Evolutionary conservation across 2,797 vertebrate genomes (phyloP), one percentile per base, ranked within the genome.

Genomic region (Diceros bicornis): DNA sequence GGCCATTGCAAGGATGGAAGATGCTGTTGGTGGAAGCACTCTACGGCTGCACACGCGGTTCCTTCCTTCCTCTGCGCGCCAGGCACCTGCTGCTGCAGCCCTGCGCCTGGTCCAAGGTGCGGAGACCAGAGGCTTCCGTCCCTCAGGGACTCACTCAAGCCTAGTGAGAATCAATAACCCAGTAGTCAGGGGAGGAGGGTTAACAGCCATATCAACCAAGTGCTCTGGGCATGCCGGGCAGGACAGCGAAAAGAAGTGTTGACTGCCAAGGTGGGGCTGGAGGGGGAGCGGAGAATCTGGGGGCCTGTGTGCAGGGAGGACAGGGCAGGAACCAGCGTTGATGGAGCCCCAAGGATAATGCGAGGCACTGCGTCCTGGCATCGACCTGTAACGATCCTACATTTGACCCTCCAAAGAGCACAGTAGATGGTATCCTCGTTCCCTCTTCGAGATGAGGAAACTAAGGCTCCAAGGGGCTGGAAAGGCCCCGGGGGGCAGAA

Each of bases 351-450:
- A 9, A 6, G 7, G 27, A 32, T 16, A 14, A 50, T 2, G 4
- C 25, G 4, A 57, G 69, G 18, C 25, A 4, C 3, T 5, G 72
- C 3, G 32, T n/a, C 10, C 18, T 0, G 3, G n/a, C 0, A 0
- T 32, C 29, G 6, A 47, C 61, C 72, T 82, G 2, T 3, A 23
- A 29, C 5, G 37, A 64, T 88, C 68, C 61, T 21, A 55, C 72
- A 41, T 41, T 61, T 16, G 21, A 52, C 50, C 32, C 25, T 66
- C 29, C n/a, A 52, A 25, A 94, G 83, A 37, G 7, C 74, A 34
- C 27, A 50, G n/a, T 6, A n/a, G 55, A 37, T 4, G 29, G 6
- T 47, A 37, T 17, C 50, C 7, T 25, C 7, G 0, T 6, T 57
- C 25, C 37, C 61, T 34, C 34, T 74, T 1, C n/a, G 0, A 5